Evolutionary conservation across 2,113 vertebrate genomes (phyloP).

Genomic region (Ploceus nigricollis): DNA sequence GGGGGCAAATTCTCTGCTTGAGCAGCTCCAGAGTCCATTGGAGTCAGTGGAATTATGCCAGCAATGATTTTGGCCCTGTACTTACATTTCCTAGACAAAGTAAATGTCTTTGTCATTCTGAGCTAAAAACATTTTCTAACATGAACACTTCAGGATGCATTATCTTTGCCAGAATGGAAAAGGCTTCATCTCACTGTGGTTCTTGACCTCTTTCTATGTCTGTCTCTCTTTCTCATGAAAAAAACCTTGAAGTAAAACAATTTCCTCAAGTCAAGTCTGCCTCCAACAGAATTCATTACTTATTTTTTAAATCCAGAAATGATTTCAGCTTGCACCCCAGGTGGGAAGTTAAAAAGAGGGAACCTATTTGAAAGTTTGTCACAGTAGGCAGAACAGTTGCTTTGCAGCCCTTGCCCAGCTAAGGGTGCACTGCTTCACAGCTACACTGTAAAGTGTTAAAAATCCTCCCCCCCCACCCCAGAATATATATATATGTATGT

Average conservation of each 20-base stretch:
- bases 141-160: neutral
- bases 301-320: constrained; percentile 76
- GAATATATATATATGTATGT: constrained; percentile 80
- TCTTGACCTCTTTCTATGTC: constrained; percentile 9
- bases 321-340: constrained; percentile 87
- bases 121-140: neutral
- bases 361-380: constrained; percentile 78
- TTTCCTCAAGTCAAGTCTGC: constrained; percentile 89
- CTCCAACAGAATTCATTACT: constrained; percentile 78
- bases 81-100: constrained; percentile 14
- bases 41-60: neutral
- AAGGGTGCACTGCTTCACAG: constrained; percentile 84
- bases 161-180: constrained; percentile 38
- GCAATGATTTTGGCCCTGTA: neutral
- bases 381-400: constrained; percentile 93
- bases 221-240: neutral
- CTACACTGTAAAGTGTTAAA: constrained; percentile 85
- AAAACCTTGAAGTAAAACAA: neutral
- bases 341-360: constrained; percentile 81
- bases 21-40: neutral
- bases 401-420: constrained; percentile 89
- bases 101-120: neutral
- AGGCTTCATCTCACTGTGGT: constrained; percentile 53
- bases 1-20: neutral
- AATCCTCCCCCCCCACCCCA: constrained; percentile 78